Evolutionary conservation across 2,888 invertebrate genomes (phyloP).

Genomic region (Lydus trimaculatus): DNA sequence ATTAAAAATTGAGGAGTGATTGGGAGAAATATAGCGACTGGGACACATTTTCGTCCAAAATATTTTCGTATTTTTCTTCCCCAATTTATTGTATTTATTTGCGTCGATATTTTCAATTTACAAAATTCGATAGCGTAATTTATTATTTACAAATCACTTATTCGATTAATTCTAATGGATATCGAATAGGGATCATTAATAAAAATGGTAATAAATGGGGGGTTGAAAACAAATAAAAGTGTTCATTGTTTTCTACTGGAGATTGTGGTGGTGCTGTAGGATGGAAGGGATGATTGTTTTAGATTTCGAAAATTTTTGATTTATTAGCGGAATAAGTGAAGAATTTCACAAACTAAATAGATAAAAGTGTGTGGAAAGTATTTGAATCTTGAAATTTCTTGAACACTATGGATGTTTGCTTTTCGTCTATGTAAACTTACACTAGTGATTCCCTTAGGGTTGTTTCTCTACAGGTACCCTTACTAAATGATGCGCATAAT

Average conservation of each 20-base stretch:
- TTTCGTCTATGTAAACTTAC: not conserved
- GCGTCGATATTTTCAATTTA: no score
- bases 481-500: not conserved
- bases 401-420: not conserved
- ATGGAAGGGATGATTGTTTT: no score
- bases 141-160: not conserved
- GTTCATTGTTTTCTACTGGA: not conserved
- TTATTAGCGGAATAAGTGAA: not conserved
- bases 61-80: no score
- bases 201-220: not conserved
- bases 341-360: not conserved
- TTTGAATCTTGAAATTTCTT: not conserved
- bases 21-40: no score
- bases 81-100: no score
- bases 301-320: not conserved
- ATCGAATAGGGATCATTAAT: not conserved
- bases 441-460: not conserved
- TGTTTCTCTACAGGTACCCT: not conserved
- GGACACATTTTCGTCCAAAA: no score
- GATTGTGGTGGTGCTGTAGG: not conserved
- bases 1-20: no score
- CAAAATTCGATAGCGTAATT: not conserved
- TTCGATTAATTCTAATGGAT: not conserved
- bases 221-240: not conserved
- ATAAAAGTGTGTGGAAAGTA: not conserved